Evolutionary conservation across 2,888 invertebrate genomes (phyloP).

Genomic region (Erannis defoliaria): DNA sequence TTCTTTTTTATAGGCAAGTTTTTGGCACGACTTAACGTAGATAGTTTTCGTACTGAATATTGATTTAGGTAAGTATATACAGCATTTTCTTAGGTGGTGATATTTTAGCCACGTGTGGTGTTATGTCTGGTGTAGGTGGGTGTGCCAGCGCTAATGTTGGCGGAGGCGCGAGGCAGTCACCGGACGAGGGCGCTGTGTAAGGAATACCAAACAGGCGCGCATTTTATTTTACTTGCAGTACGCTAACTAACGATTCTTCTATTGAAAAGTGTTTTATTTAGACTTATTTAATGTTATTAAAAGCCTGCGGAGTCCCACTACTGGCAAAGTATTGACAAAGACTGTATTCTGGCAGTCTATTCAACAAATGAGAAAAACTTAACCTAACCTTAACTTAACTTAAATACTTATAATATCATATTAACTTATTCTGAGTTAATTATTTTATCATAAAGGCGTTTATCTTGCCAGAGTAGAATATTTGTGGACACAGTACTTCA

Average conservation of each 20-base stretch:
- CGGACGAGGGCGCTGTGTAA: conserved; percentile 56
- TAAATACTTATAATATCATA: no score
- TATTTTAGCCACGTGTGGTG: conserved; percentile 40
- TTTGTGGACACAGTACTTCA: neutral
- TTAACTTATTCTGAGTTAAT: no score
- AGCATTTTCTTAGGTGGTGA: conserved; percentile 13
- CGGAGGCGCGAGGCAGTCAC: conserved; percentile 60
- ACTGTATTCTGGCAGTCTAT: no score
- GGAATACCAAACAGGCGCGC: conserved; percentile 73
- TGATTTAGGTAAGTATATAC: conserved; percentile 8
- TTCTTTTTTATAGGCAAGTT: conserved; percentile 1
- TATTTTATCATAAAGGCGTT: no score
- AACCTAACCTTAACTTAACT: no score
- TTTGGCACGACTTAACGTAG: conserved; percentile 2
- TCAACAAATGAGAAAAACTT: no score
- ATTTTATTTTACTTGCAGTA: conserved; percentile 21
- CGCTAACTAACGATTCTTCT: conserved; percentile 12
- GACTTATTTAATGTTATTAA: no score
- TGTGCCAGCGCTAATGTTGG: conserved; percentile 50
- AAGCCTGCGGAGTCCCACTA: no score
- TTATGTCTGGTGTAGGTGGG: conserved; percentile 47
- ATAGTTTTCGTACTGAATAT: conserved; percentile 1
- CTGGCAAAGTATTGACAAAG: no score
- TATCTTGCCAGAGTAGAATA: neutral
- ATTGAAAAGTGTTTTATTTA: neutral